Evolutionary conservation across 2,888 invertebrate genomes (phyloP).

Genomic region (Drosophila phalerata): DNA sequence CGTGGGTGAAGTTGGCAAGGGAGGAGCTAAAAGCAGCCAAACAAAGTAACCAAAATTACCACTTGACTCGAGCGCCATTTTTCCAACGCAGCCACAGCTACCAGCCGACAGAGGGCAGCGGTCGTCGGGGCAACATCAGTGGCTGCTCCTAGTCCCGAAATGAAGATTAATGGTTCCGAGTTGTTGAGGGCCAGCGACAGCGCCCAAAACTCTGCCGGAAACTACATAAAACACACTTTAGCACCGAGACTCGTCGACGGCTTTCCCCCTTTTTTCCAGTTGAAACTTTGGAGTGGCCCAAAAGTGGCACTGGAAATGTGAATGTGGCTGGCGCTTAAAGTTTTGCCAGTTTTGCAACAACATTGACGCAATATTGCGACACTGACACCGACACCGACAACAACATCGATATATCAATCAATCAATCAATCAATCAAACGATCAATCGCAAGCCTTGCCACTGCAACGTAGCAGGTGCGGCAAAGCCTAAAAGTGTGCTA

Average conservation of each 20-base stretch:
- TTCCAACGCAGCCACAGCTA: conserved; percentile 53
- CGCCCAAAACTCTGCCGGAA: conserved; percentile 68
- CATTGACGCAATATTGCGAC: conserved; percentile 66
- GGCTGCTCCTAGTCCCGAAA: conserved; percentile 60
- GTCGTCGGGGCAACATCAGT: conserved; percentile 56
- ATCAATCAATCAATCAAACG: conserved; percentile 52
- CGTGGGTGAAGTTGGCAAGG: not conserved
- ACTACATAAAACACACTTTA: conserved; percentile 76
- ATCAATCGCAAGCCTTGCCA: conserved; percentile 19
- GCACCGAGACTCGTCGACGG: conserved; percentile 42
- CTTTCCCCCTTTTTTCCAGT: conserved; percentile 41
- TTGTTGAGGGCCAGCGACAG: conserved; percentile 54
- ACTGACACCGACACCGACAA: conserved; percentile 50
- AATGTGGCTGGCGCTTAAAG: conserved; percentile 51
- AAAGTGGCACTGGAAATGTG: conserved; percentile 38
- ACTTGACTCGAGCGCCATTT: conserved; percentile 73
- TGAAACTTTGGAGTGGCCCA: conserved; percentile 56
- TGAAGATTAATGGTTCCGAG: conserved; percentile 83
- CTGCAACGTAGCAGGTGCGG: conserved; percentile 57
- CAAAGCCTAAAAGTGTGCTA: conserved; percentile 32
- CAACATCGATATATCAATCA: conserved; percentile 72
- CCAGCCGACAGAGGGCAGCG: conserved; percentile 46
- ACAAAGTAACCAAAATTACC: conserved; percentile 80
- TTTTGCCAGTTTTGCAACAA: conserved; percentile 1
- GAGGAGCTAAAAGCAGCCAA: conserved; percentile 24